These are phyloP conservation scores for Rhamnusium bicolor DNA, from an alignment of 2,888 invertebrate species.

Conservation along the genomic window DNA sequence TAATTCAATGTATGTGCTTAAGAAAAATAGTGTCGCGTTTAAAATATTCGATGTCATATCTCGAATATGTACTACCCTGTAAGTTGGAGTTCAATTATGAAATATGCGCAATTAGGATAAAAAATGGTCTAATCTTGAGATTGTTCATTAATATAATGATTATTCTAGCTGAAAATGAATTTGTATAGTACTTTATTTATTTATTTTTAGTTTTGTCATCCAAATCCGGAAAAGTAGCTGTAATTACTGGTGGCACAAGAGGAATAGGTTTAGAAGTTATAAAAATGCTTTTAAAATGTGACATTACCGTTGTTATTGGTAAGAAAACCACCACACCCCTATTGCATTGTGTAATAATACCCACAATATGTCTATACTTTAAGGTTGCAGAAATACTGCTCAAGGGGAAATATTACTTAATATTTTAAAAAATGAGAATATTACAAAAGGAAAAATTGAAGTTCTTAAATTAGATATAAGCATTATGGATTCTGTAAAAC, in stretches of 20 bases:
- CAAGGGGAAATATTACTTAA: constrained; percentile 72
- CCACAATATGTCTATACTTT: constrained; percentile 27
- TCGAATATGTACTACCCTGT: no score
- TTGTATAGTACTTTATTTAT: not conserved
- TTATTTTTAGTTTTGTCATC: constrained; percentile 51
- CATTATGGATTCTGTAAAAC: constrained; percentile 82
- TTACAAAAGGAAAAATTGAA: constrained; percentile 76
- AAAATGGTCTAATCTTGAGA: no score
- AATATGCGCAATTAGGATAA: no score
- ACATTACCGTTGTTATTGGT: constrained; percentile 85
- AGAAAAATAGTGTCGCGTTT: no score
- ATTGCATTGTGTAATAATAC: constrained; percentile 15
- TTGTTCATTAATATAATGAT: no score
- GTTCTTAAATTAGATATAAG: constrained; percentile 84
- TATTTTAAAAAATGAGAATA: constrained; percentile 72
- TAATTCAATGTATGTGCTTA: no score
- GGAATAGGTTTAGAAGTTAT: constrained; percentile 88
- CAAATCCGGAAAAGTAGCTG: constrained; percentile 80
- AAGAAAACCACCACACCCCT: constrained; percentile 57
- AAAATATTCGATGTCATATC: no score
- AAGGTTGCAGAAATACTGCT: constrained; percentile 82
- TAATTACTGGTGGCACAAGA: constrained; percentile 90
- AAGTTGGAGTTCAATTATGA: no score
- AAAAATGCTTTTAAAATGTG: constrained; percentile 82
- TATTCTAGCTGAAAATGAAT: no score